A percentile compares a stretch with the other conserved stretches of the same genome.
phyloP scores from a whole-genome alignment of 2,888 invertebrate genomes.

The Pollenia labialis region DNA sequence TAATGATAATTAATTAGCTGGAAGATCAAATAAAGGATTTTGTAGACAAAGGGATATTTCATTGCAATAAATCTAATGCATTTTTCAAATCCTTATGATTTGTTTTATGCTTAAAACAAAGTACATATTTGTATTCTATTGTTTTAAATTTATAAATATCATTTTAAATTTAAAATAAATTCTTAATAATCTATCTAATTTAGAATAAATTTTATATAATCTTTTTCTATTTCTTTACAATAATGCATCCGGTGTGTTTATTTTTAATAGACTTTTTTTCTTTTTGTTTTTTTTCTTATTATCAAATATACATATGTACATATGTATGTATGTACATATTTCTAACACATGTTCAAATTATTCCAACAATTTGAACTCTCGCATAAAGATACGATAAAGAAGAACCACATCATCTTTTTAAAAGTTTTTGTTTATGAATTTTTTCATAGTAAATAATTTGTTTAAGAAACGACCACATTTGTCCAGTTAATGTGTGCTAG shows the following conservation, averaged over 20 bases:
- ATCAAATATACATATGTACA: not conserved
- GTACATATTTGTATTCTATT: too few relatives aligned
- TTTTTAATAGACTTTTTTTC: not conserved
- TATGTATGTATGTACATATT: too few relatives aligned
- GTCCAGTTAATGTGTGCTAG: slow-evolving; percentile 33
- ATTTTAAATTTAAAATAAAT: not conserved
- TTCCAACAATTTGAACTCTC: slow-evolving; percentile 19
- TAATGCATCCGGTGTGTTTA: slow-evolving; percentile 32
- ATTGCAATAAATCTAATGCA: too few relatives aligned
- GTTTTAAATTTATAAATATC: too few relatives aligned
- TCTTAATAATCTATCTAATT: too few relatives aligned
- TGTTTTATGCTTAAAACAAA: too few relatives aligned
- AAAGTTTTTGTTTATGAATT: slow-evolving; percentile 5
- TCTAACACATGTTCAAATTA: slow-evolving; percentile 27
- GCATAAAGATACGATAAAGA: slow-evolving; percentile 4
- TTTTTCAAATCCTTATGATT: too few relatives aligned
- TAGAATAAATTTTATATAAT: too few relatives aligned
- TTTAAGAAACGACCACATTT: slow-evolving; percentile 8
- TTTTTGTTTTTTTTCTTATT: not conserved
- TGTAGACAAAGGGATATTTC: too few relatives aligned
- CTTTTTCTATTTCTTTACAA: slow-evolving; percentile 8
- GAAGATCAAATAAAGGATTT: too few relatives aligned
- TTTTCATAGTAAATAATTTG: slow-evolving; percentile 8
- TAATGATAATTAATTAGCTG: too few relatives aligned
- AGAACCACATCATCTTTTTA: slow-evolving; percentile 21